Conservation (phyloP, 2,888 invertebrate species). For the Belgica antarctica region DNA sequence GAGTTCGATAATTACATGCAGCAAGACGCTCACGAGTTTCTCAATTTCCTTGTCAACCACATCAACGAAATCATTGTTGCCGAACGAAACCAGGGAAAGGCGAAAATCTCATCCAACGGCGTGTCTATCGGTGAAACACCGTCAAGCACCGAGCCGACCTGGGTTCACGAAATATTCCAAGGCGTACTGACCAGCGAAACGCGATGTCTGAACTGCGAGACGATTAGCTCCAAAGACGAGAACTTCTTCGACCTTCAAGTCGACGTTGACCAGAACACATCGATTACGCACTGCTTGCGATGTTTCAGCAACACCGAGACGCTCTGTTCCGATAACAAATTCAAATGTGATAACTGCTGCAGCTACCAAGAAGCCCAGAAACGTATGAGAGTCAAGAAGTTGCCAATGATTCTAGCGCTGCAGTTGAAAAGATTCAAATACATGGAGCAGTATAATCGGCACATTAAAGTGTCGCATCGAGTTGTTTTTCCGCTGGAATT, state of each 20-base stretch:
- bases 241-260: conserved; percentile 99
- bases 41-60: conserved; percentile 98
- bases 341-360: conserved; percentile 98
- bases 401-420: conserved; percentile 95
- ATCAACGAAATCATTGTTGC: conserved; percentile 97
- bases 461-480: conserved; percentile 98
- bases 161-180: conserved; percentile 99
- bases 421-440: conserved; percentile 97
- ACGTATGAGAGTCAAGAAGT: conserved; percentile 96
- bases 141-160: conserved; percentile 72
- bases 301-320: conserved; percentile 99
- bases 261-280: conserved; percentile 98
- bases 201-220: conserved; percentile 98
- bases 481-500: conserved; percentile 98
- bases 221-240: conserved; percentile 98
- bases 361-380: conserved; percentile 99
- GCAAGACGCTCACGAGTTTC: conserved; percentile 99
- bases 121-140: background rate
- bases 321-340: conserved; percentile 97
- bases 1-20: conserved; percentile 99
- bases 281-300: conserved; percentile 95
- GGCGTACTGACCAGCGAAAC: conserved; percentile 99
- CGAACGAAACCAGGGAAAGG: conserved; percentile 54
- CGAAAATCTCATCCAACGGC: conserved; percentile 45
- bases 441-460: conserved; percentile 97